Evolutionary conservation across 2,797 vertebrate species (phyloP).

Genomic region (Rhabdomys pumilio): DNA sequence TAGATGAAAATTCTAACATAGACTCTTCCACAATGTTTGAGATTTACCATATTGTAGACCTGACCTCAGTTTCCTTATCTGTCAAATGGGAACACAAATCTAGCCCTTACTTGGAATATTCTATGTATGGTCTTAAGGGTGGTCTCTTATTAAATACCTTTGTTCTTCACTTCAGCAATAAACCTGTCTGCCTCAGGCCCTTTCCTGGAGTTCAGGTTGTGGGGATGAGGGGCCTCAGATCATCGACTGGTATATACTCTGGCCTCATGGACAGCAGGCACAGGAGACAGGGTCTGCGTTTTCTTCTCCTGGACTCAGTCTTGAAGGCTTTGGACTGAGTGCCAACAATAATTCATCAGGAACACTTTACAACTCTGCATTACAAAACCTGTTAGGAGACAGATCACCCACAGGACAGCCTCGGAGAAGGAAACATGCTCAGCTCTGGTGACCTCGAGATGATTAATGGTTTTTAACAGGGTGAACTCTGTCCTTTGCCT

Average conservation of each 20-base stretch:
- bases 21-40: not conserved
- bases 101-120: not conserved
- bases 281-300: constrained; percentile 90
- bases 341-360: constrained; percentile 93
- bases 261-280: constrained; percentile 86
- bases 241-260: constrained; percentile 79
- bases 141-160: not conserved
- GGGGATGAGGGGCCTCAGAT: not conserved
- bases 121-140: no score
- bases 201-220: not conserved
- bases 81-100: not conserved
- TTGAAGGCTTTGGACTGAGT: constrained; percentile 90
- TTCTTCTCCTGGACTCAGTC: constrained; percentile 90
- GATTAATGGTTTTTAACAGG: constrained; percentile 91
- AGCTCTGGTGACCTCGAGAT: constrained; percentile 88
- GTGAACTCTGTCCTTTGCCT: constrained; percentile 87
- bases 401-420: constrained; percentile 88
- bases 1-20: not conserved
- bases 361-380: constrained; percentile 90
- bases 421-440: constrained; percentile 87
- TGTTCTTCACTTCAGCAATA: not conserved
- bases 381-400: constrained; percentile 89
- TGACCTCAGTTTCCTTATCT: constrained; percentile 51
- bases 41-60: accelerated
- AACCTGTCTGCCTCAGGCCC: not conserved